Evolutionary conservation across 2,113 vertebrate species (phyloP).

Genomic region (Neolamprologus hecqui): DNA sequence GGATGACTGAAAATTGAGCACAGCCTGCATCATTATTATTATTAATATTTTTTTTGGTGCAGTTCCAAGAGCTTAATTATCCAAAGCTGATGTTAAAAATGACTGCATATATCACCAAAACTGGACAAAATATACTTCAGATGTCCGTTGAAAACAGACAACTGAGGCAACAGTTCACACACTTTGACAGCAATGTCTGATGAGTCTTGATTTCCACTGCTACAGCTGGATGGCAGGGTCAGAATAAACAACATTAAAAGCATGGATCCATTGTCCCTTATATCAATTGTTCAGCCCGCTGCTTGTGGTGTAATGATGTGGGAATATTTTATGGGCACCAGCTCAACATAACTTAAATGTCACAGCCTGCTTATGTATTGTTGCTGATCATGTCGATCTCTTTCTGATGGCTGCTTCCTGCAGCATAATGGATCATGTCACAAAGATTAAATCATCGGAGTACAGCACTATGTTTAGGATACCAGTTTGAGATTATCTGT

Average conservation of each 20-base stretch:
- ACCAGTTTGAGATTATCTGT: not conserved
- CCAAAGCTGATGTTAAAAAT: not conserved
- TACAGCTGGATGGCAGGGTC: not conserved
- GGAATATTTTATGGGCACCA: not conserved
- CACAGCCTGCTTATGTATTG: not conserved
- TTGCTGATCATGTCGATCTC: not conserved
- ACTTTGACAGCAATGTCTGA: not conserved
- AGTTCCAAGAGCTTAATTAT: not conserved
- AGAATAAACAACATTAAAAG: not conserved
- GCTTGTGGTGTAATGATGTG: not conserved
- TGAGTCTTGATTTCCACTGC: not conserved
- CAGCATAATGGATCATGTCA: not conserved
- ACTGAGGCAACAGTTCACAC: not conserved
- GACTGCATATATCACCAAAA: not conserved
- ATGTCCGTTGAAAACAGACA: not conserved
- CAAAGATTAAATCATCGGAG: not conserved
- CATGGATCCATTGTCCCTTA: not conserved
- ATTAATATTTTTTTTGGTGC: not conserved
- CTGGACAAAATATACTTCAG: not conserved
- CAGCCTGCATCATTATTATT: too few species aligned
- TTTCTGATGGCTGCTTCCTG: not conserved
- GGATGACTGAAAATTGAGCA: too few species aligned
- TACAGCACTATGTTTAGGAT: not conserved
- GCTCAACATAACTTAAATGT: not conserved
- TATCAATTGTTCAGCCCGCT: not conserved